Percentiles rank a stretch among this genome's conserved stretches.
These are phyloP conservation scores for Oreochromis spilurus DNA, from an alignment of 2,113 vertebrate species.

Conservation along the genomic window DNA sequence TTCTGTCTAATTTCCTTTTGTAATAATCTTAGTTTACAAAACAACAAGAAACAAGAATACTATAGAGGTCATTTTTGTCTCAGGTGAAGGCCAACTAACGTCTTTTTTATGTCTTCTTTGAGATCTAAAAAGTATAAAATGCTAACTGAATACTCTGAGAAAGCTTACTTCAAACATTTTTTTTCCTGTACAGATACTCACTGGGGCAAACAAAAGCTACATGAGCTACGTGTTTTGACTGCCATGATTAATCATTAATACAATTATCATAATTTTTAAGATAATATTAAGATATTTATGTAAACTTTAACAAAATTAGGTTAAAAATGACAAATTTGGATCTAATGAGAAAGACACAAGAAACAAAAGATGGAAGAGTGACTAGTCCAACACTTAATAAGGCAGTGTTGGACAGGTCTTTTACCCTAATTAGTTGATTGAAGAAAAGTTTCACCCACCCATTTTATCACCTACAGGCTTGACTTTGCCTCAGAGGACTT, in stretches of 20 bases:
- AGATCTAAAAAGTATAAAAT: not conserved
- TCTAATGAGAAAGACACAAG: not conserved
- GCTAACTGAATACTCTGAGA: not conserved
- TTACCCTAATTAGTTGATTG: not conserved
- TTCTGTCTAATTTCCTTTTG: not conserved
- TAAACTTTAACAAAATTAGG: not conserved
- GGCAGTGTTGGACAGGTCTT: not conserved
- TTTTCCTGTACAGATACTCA: not conserved
- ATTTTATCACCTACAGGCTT: not conserved
- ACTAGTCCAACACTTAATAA: not conserved
- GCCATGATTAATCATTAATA: not conserved
- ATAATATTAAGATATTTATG: not conserved
- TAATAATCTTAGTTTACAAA: not conserved
- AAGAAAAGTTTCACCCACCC: not conserved
- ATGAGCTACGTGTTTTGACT: not conserved
- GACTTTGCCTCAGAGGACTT: too few relatives aligned
- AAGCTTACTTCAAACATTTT: not conserved
- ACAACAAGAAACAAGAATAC: not conserved
- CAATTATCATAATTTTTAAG: not conserved
- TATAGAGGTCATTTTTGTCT: not conserved
- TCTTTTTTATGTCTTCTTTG: not conserved
- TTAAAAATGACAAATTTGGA: rapidly evolving
- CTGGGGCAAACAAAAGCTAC: not conserved
- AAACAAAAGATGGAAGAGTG: not conserved
- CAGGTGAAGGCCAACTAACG: rapidly evolving